phyloP scores from a whole-genome alignment of 1,140 invertebrate species.

The Drosophila melanogaster region Release_6_plus_ISO1_MT NT_037436.4:15811501-15812000 shows the following conservation, averaged over 20 bases:
- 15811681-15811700: constrained; percentile 27
- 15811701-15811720: constrained; percentile 22
- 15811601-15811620: constrained; percentile 4
- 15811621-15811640: constrained; percentile 9
- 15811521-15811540: constrained; percentile 33
- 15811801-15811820: constrained; percentile 1
- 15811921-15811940: constrained; percentile 21
- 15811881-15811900: constrained; percentile 24
- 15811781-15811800: constrained; percentile 13
- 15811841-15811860: constrained; percentile 3
- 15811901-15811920: constrained; percentile 32
- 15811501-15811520: constrained; percentile 25
- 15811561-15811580: constrained; percentile 1
- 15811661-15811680: constrained; percentile 13
- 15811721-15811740: constrained; percentile 20
- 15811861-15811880: constrained; percentile 21
- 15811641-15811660: constrained; percentile 10
- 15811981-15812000: constrained; percentile 44
- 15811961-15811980: constrained; percentile 48
- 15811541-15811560: constrained; percentile 14
- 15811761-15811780: constrained; percentile 24
- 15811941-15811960: constrained; percentile 50
- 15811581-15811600: constrained; percentile 12
- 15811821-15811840: background rate
- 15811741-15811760: constrained; percentile 8